These are phyloP conservation scores for Netelia virgata DNA, from an alignment of 2,888 invertebrate species.

Conservation along the genomic window DNA sequence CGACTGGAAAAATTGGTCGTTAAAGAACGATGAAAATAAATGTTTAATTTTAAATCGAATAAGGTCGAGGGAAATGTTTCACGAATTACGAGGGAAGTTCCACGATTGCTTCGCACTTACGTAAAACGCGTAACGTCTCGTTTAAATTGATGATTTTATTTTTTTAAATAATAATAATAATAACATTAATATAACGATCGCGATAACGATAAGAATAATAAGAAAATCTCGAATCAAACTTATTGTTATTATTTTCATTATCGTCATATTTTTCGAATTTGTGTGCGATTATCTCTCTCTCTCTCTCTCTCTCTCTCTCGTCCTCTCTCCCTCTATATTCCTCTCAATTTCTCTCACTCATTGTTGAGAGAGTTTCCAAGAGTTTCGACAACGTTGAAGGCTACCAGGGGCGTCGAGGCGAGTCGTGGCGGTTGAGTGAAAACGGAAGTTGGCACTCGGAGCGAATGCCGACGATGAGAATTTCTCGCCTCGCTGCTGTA, in stretches of 20 bases:
- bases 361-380: conserved; percentile 38
- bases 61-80: no score
- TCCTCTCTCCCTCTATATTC: not conserved
- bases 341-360: conserved; percentile 3
- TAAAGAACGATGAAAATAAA: no score
- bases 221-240: not conserved
- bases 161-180: not conserved
- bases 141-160: not conserved
- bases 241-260: not conserved
- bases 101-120: no score
- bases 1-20: no score
- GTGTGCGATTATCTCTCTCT: conserved; percentile 9
- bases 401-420: conserved; percentile 4
- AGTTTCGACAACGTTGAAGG: conserved; percentile 37
- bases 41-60: no score
- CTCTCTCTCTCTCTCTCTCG: not conserved
- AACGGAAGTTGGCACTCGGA: conserved; percentile 47
- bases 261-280: not conserved
- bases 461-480: conserved; percentile 44
- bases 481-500: conserved; percentile 44
- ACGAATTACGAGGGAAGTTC: no score
- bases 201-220: not conserved
- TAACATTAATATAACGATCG: not conserved
- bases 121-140: no score
- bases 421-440: conserved; percentile 13